These are phyloP conservation scores for Chionis minor DNA, from an alignment of 2,113 vertebrate genomes.

Conservation along the genomic window DNA sequence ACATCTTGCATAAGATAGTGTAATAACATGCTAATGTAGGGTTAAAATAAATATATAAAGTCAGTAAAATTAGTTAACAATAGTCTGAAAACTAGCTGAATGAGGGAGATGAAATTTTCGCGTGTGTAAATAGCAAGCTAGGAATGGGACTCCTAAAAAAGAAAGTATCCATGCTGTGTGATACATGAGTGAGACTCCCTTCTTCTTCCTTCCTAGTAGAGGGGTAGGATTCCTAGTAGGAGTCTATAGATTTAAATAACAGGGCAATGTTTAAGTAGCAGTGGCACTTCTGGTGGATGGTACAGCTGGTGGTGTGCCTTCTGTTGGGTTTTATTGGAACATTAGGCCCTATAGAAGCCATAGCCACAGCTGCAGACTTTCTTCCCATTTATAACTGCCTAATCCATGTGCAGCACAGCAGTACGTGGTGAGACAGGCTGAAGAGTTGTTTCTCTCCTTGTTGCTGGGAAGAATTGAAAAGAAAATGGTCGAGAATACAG, in stretches of 20 bases:
- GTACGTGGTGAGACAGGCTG: background rate
- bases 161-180: background rate
- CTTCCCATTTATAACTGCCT: background rate
- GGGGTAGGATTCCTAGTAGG: background rate
- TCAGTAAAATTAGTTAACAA: background rate
- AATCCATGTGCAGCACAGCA: background rate
- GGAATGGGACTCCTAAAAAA: background rate
- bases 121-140: background rate
- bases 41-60: background rate
- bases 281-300: background rate
- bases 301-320: background rate
- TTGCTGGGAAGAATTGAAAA: background rate
- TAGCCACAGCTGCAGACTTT: background rate
- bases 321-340: background rate
- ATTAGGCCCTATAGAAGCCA: background rate
- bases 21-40: background rate
- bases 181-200: background rate
- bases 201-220: background rate
- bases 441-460: background rate
- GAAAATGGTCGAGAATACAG: background rate
- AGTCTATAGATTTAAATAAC: background rate
- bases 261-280: background rate
- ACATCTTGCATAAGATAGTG: background rate
- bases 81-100: background rate
- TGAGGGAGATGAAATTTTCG: background rate